Base-by-base conservation (phyloP, 2,113 vertebrate genomes). In the cat (Felis catus) region DNA sequence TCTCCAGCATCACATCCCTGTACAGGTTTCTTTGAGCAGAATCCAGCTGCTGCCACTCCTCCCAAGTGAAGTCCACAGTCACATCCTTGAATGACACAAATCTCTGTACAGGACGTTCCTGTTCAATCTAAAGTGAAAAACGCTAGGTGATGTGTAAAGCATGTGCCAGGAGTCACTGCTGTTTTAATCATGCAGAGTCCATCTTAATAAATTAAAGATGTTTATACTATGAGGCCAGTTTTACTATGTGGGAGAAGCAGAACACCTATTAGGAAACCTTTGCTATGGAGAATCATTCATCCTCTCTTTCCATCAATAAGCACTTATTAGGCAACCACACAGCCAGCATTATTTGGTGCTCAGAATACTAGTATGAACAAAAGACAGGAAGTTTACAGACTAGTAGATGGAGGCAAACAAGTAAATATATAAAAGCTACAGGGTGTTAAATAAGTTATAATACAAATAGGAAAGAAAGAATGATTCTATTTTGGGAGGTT, bases 1-100 rank as follows among this genome's bases (percentile, higher is more conserved):
- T 71, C 71, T 91, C 89, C 23, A 95, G 89, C 89, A 86, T 91
- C 45, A 95, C 89, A 36, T 95, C 94, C 45, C 73, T 27, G 65
- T 73, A 92, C 25, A 95, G 89, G 31, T 53, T 61, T 61, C 65
- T 78, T 39, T 88, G 82, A 51, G 53, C 65, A 45, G 61, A 61
- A 74, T 79, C 53, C 65, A 95, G 74, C 36, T 51, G 31, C 55
- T 63, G 89, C 94, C 94, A 84, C 39, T 89, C 76, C 29, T 94
- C 93, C 45, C 25, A 21, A 45, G 51, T 71, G 31, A 89, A 94
- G 79, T 85, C 65, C 89, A 95, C 82, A 51, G 83, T 80, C 74
- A 95, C 74, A 41, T 87, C 89, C 33, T 87, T 79, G 74, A 92
- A 87, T 51, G 94, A 86, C 89, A 95, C 73, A 39, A 74, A 61